Conservation (phyloP, 2,797 vertebrate genomes). For the Helostoma temminkii region DNA sequence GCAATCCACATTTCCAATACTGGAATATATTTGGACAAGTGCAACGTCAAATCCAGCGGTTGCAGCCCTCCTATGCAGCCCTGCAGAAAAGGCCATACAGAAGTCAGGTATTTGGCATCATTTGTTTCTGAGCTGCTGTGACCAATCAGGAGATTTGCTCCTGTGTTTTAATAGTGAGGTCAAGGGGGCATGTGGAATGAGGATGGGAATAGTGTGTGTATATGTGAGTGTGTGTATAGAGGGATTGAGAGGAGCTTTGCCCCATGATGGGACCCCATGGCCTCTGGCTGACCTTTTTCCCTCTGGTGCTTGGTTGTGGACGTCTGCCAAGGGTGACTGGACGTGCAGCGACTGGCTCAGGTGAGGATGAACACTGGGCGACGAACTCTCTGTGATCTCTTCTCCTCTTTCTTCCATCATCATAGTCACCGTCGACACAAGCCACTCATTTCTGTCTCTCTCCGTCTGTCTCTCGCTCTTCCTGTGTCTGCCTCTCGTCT, state of each 20-base stretch:
- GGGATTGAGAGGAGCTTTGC: slow-evolving; percentile 72
- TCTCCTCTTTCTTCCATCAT: slow-evolving; percentile 37
- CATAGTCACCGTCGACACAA: slow-evolving; percentile 19
- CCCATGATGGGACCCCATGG: slow-evolving; percentile 66
- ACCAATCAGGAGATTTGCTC: slow-evolving; percentile 80
- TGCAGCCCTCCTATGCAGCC: slow-evolving; percentile 27
- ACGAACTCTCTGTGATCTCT: slow-evolving; percentile 49
- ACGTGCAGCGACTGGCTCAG: slow-evolving; percentile 51
- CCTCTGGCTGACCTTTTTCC: slow-evolving; percentile 72
- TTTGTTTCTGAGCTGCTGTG: slow-evolving; percentile 80
- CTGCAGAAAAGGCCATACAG: slow-evolving; percentile 60
- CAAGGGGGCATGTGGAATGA: slow-evolving; percentile 67
- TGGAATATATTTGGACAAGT: slow-evolving; percentile 57
- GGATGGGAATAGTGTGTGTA: slow-evolving; percentile 48
- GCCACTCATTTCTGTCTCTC: slow-evolving; percentile 44
- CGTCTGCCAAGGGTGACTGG: slow-evolving; percentile 66
- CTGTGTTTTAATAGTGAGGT: slow-evolving; percentile 80
- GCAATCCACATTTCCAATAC: slow-evolving; percentile 42
- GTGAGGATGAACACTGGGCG: slow-evolving; percentile 42
- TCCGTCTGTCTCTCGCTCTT: slow-evolving; percentile 38
- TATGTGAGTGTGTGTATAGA: slow-evolving; percentile 56
- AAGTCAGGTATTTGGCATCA: slow-evolving; percentile 76
- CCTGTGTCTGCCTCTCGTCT: slow-evolving; percentile 67
- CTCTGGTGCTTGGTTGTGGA: slow-evolving; percentile 55
- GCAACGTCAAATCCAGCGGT: slow-evolving; percentile 37